Conservation (phyloP, 2,888 invertebrate genomes). For the Willowsia nigromaculata region DNA sequence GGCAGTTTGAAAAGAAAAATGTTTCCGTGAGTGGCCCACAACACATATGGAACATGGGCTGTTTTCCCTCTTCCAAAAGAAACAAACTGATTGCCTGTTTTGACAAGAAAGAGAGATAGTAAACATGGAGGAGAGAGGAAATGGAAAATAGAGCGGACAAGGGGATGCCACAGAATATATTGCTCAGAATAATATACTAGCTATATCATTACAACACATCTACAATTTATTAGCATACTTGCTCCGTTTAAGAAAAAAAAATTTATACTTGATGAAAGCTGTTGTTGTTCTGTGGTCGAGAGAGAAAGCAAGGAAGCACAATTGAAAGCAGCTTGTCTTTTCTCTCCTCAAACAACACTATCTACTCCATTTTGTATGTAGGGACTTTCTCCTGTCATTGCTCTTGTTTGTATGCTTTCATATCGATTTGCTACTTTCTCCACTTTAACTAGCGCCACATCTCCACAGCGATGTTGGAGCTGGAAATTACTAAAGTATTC, state of each 20-base stretch:
- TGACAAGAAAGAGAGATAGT: conserved; percentile 20
- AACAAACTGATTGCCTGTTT: conserved; percentile 34
- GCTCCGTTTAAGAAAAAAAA: not conserved
- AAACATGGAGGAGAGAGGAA: not conserved
- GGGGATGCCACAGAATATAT: not conserved
- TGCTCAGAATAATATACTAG: not conserved
- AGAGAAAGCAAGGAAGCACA: not conserved
- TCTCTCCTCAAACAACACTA: not conserved
- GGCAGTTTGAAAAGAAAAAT: not conserved
- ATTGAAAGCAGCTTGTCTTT: not conserved
- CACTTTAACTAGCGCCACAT: too few species aligned
- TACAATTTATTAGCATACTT: conserved; percentile 13
- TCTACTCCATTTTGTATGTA: not conserved
- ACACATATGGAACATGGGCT: not conserved
- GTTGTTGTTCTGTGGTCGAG: not conserved
- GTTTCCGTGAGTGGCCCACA: not conserved
- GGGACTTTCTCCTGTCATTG: not conserved
- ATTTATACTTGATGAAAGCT: not conserved
- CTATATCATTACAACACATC: not conserved
- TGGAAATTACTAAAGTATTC: too few species aligned
- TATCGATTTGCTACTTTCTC: too few species aligned
- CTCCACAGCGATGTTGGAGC: too few species aligned
- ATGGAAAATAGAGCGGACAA: conserved; percentile 22
- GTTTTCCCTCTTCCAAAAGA: not conserved
- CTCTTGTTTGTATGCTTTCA: not conserved